Base-by-base conservation (phyloP, 2,888 invertebrate species). In the Hydroisotoma schaefferi region DNA sequence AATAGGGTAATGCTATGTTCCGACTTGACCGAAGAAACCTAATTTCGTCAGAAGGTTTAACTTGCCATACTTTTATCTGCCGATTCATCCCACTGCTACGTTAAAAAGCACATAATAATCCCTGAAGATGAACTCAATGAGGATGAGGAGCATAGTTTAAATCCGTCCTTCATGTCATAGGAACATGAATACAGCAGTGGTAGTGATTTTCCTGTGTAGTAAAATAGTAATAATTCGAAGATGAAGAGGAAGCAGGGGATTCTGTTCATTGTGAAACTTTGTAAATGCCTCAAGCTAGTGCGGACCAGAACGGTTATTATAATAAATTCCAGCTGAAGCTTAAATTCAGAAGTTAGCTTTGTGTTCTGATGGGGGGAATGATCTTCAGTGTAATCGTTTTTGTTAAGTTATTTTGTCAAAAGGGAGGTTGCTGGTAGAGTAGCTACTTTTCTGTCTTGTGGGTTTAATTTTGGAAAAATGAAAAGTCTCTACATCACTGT, bases 251-350 rank as follows among this genome's bases (percentile, higher is more conserved):
- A 40, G 40, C n/a, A 15, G 4, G n/a, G 20, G 40, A 40, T 5
- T 5, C 40, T 20, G 20, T 40, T 40, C 40, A 40, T 40, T 40
- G 40, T 40, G 40, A 5, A 40, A 40, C 40, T 40, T 40, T 40
- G 40, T 40, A 18, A 40, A 40, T 40, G 40, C 40, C 40, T 40
- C 8, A 15, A 40, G 40, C 5, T 20, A 40, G 40, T 18, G 20
- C n/a, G n/a, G 40, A 20, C 5, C 15, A 20, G n/a, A 40, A 40
- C 40, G 40, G 40, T 40, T 40, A 20, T 5, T 5, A 40, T 40
- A 40, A 40, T 40, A 40, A 40, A 40, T 40, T 15, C 40, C 40
- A 40, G 40, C 4, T 15, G 40, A 40, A 40, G n/a, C 40, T 20
- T 20, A 40, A 5, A 20, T 8, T 18, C 40, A 40, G 40, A 18